These are phyloP conservation scores for Pachycephala philippinensis DNA, from an alignment of 2,113 vertebrate species.

Conservation along the genomic window DNA sequence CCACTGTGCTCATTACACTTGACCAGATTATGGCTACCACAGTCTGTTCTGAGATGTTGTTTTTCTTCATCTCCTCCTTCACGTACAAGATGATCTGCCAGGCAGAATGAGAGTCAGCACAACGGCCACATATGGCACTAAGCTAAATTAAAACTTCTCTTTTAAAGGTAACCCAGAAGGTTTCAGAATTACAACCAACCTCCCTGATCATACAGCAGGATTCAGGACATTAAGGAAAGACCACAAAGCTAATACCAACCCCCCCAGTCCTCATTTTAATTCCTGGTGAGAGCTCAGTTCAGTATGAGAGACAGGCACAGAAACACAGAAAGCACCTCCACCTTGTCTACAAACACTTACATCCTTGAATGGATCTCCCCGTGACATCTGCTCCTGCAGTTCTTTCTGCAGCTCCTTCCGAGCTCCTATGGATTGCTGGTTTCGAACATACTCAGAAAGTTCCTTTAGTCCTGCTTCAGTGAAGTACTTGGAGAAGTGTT, in stretches of 20 bases:
- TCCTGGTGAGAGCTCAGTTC: background rate
- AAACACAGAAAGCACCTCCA: background rate
- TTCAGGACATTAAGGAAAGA: background rate
- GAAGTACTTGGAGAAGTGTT: conserved; percentile 98
- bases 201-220: background rate
- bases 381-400: conserved; percentile 93
- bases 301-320: background rate
- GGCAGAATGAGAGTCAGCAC: background rate
- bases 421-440: conserved; percentile 95
- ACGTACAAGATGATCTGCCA: conserved; percentile 89
- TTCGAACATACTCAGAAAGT: conserved; percentile 93
- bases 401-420: conserved; percentile 98
- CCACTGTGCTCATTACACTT: conserved; percentile 94
- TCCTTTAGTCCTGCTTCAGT: conserved; percentile 97
- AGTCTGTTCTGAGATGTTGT: conserved; percentile 90
- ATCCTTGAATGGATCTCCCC: conserved; percentile 92
- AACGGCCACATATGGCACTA: background rate
- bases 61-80: conserved; percentile 97
- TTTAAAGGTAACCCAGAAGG: background rate
- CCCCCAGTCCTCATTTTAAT: background rate
- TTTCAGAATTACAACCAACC: background rate
- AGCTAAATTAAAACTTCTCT: background rate
- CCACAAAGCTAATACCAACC: background rate
- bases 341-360: conserved; percentile 61
- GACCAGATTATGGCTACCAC: conserved; percentile 95